These are phyloP conservation scores for Pristionchus fissidentatus DNA, from an alignment of 2,888 invertebrate genomes.

Conservation along the genomic window DNA sequence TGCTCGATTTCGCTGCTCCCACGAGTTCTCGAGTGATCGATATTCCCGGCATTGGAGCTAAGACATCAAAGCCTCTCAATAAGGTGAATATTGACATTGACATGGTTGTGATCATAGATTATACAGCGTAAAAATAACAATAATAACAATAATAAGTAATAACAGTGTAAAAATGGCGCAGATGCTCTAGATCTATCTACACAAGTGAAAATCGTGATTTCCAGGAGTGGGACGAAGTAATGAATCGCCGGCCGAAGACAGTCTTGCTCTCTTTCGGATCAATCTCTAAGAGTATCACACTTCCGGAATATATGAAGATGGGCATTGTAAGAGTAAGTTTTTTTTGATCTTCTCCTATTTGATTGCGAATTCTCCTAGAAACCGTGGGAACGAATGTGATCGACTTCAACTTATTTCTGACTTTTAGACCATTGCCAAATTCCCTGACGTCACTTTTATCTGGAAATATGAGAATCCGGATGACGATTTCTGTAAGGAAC, in stretches of 20 bases:
- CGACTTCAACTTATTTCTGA: too few relatives aligned
- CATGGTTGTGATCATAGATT: too few relatives aligned
- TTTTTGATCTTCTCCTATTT: too few relatives aligned
- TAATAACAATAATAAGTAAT: too few relatives aligned
- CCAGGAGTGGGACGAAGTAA: background rate
- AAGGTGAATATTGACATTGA: background rate
- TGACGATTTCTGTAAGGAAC: background rate
- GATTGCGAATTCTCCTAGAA: too few relatives aligned
- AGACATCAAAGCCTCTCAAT: background rate
- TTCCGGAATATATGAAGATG: background rate
- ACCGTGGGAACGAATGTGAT: too few relatives aligned
- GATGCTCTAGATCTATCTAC: too few relatives aligned
- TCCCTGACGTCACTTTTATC: background rate
- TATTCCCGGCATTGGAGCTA: slow-evolving; percentile 37
- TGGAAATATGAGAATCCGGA: background rate
- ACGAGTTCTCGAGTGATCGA: background rate
- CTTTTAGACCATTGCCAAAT: background rate
- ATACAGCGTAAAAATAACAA: too few relatives aligned
- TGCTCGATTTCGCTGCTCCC: slow-evolving; percentile 22
- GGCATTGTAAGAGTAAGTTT: background rate
- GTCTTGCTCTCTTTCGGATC: slow-evolving; percentile 16
- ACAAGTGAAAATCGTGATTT: too few relatives aligned
- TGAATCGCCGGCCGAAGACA: background rate
- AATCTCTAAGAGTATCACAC: background rate
- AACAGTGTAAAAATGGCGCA: too few relatives aligned